Conservation (phyloP, 2,797 vertebrate species). For the Phataginus tricuspis region DNA sequence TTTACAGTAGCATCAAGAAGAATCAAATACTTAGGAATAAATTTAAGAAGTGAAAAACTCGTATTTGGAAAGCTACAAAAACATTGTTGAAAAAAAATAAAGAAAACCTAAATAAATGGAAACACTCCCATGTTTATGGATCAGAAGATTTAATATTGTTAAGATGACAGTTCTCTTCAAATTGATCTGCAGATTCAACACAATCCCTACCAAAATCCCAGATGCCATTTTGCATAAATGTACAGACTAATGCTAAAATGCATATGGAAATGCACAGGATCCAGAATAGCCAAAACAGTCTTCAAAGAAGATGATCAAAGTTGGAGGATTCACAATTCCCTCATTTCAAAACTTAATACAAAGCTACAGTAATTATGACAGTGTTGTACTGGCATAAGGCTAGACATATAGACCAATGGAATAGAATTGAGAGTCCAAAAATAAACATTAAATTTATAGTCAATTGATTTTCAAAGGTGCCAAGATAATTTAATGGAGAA, state of each 20-base stretch:
- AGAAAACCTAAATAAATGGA: background rate
- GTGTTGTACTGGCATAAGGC: background rate
- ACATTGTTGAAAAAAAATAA: background rate
- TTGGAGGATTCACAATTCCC: background rate
- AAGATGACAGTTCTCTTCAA: background rate
- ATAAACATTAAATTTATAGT: background rate
- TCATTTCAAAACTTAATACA: background rate
- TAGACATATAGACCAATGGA: background rate
- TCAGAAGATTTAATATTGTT: background rate
- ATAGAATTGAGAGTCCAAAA: background rate
- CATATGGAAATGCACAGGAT: background rate
- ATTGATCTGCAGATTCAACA: background rate
- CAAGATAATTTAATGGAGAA: background rate
- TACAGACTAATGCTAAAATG: background rate
- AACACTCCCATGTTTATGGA: background rate
- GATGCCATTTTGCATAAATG: background rate
- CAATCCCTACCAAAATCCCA: background rate
- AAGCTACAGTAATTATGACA: background rate
- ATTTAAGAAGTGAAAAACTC: background rate
- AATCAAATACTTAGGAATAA: conserved; percentile 13
- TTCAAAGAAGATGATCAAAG: background rate
- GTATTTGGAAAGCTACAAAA: background rate
- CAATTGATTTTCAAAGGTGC: background rate
- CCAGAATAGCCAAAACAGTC: background rate
- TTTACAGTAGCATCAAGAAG: background rate